Evolutionary conservation across 2,888 invertebrate genomes (phyloP).

Genomic region (Pteria penguin): DNA sequence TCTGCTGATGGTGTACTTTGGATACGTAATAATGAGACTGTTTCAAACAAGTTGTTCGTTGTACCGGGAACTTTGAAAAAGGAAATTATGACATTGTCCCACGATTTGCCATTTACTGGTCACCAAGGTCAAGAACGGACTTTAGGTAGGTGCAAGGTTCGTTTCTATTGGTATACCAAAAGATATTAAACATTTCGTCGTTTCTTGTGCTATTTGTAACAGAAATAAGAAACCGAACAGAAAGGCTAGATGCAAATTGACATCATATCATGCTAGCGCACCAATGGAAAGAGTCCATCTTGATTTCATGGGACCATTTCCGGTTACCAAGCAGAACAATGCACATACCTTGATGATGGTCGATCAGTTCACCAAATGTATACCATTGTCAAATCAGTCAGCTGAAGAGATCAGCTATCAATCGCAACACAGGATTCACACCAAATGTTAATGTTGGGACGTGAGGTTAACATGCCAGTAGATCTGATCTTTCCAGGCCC

Average conservation of each 20-base stretch:
- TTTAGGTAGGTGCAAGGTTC: neutral
- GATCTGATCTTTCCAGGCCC: too few species aligned
- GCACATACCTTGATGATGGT: constrained; percentile 31
- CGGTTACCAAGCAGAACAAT: constrained; percentile 9
- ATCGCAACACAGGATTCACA: too few species aligned
- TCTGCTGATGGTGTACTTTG: constrained; percentile 1
- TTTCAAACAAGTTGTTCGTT: neutral
- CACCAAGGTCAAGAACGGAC: neutral
- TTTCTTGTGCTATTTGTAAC: neutral
- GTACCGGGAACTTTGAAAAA: neutral
- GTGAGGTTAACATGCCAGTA: too few species aligned
- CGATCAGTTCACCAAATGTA: constrained; percentile 34
- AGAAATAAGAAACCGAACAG: constrained; percentile 2
- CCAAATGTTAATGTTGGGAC: too few species aligned
- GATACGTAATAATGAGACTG: neutral
- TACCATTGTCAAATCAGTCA: constrained; percentile 4
- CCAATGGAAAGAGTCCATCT: constrained; percentile 22
- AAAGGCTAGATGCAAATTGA: neutral
- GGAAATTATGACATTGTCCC: neutral
- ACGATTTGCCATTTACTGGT: too few species aligned
- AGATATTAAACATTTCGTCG: neutral
- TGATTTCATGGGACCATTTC: constrained; percentile 39
- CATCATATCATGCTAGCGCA: constrained; percentile 7
- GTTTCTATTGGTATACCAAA: neutral
- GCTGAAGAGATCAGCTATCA: neutral